Conservation (phyloP, 2,888 invertebrate genomes). For the Chesias legatella region DNA sequence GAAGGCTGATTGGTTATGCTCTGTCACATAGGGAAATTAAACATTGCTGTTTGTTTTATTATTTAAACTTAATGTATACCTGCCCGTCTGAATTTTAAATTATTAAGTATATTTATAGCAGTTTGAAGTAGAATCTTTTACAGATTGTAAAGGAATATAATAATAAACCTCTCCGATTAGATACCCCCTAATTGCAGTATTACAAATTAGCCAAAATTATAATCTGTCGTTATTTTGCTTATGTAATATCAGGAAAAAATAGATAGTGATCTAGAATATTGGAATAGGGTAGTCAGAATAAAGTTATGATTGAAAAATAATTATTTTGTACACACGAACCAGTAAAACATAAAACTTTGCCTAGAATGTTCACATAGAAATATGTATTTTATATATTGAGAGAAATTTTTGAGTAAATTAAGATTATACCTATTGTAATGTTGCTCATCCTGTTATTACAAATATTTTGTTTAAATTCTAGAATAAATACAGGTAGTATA, state of each 20-base stretch:
- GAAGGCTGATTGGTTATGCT: constrained; percentile 45
- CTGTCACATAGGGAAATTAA: constrained; percentile 46
- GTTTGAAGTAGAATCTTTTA: constrained; percentile 62
- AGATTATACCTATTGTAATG: constrained; percentile 9
- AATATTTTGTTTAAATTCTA: constrained; percentile 14
- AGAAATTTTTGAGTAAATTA: too few relatives aligned
- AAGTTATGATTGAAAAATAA: background rate
- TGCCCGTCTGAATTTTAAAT: constrained; percentile 46
- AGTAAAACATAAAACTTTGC: background rate
- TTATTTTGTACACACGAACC: background rate
- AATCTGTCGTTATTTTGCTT: too few relatives aligned
- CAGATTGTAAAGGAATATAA: constrained; percentile 24
- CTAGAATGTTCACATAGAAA: too few relatives aligned
- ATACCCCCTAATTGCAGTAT: background rate
- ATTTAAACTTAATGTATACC: constrained; percentile 17
- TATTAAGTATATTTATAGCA: constrained; percentile 63
- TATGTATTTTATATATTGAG: too few relatives aligned
- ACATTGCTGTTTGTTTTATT: constrained; percentile 43
- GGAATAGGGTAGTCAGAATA: background rate
- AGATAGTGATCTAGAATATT: background rate
- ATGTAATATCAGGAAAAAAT: too few relatives aligned
- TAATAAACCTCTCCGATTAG: constrained; percentile 45
- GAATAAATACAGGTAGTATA: constrained; percentile 12
- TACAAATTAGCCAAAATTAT: background rate
- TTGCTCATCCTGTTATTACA: constrained; percentile 22